Evolutionary conservation across 2,888 invertebrate genomes (phyloP).

Genomic region (Synanthedon formicaeformis): DNA sequence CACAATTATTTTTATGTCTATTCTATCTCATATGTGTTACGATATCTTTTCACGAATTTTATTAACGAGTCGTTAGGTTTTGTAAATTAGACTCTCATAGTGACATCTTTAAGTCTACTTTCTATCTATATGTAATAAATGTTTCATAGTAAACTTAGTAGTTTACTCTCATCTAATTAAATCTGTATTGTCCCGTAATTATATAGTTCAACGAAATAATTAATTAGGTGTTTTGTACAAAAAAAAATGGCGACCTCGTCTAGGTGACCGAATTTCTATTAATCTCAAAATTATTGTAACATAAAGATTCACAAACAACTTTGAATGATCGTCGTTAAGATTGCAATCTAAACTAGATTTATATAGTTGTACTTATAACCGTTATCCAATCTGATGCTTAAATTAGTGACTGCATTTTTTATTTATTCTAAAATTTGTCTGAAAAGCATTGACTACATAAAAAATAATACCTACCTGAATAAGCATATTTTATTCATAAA

Average conservation of each 20-base stretch:
- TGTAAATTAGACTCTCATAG: conserved; percentile 9
- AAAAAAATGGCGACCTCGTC: conserved; percentile 61
- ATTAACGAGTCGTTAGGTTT: too few species aligned
- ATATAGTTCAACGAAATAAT: conserved; percentile 27
- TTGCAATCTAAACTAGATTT: too few species aligned
- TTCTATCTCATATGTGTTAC: not conserved
- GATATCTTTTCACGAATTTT: too few species aligned
- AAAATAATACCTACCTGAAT: too few species aligned
- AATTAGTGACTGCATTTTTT: not conserved
- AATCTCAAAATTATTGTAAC: conserved; percentile 8
- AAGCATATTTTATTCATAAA: too few species aligned
- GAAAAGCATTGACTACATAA: conserved; percentile 21
- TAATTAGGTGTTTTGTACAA: conserved; percentile 61
- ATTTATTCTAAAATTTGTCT: conserved; percentile 20
- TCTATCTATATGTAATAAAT: conserved; percentile 61
- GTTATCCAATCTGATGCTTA: not conserved
- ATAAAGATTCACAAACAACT: too few species aligned
- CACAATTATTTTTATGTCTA: conserved; percentile 15
- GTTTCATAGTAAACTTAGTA: conserved; percentile 64
- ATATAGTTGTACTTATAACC: not conserved
- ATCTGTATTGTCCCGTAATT: conserved; percentile 62
- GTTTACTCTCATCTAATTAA: conserved; percentile 57
- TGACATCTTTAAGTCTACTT: conserved; percentile 45
- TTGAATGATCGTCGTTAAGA: too few species aligned
- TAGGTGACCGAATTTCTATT: conserved; percentile 68